Conservation (phyloP, 1,140 invertebrate genomes). For the Atopsyche davidsoni region DNA sequence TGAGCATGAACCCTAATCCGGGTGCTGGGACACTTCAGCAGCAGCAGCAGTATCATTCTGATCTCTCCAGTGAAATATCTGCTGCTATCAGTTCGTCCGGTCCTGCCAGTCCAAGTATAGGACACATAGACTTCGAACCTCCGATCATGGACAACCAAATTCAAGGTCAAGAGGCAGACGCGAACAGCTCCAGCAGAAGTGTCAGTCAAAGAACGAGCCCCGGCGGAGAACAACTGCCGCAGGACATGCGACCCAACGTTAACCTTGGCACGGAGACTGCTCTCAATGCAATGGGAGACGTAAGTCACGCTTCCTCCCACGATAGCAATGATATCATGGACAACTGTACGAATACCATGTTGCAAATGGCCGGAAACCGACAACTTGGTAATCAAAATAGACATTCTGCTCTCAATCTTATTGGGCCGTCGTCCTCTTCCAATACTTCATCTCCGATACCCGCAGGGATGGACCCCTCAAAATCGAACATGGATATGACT, state of each 20-base stretch:
- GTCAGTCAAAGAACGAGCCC: constrained; percentile 33
- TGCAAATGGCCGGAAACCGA: constrained; percentile 24
- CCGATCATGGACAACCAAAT: constrained; percentile 42
- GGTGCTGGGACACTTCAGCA: constrained; percentile 27
- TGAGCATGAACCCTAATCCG: constrained; percentile 17
- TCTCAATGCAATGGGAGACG: constrained; percentile 27
- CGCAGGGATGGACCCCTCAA: constrained; percentile 19
- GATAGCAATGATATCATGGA: constrained; percentile 30
- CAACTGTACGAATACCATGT: constrained; percentile 20
- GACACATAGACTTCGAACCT: constrained; percentile 71
- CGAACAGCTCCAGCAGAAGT: constrained; percentile 26
- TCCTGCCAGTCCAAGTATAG: constrained; percentile 59
- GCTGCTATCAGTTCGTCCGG: constrained; percentile 68
- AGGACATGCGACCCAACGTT: constrained; percentile 18
- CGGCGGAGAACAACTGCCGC: constrained; percentile 23
- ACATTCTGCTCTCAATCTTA: constrained; percentile 27
- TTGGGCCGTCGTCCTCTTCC: constrained; percentile 24
- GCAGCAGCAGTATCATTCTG: constrained; percentile 63
- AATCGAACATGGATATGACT: constrained; percentile 23
- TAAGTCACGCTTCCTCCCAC: constrained; percentile 27
- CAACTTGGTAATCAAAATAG: constrained; percentile 18
- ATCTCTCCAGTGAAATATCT: constrained; percentile 69
- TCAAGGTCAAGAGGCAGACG: constrained; percentile 21
- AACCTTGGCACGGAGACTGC: constrained; percentile 7
- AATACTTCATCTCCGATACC: constrained; percentile 27